phyloP scores from a whole-genome alignment of 2,888 invertebrate genomes.

The Plusia festucae region DNA sequence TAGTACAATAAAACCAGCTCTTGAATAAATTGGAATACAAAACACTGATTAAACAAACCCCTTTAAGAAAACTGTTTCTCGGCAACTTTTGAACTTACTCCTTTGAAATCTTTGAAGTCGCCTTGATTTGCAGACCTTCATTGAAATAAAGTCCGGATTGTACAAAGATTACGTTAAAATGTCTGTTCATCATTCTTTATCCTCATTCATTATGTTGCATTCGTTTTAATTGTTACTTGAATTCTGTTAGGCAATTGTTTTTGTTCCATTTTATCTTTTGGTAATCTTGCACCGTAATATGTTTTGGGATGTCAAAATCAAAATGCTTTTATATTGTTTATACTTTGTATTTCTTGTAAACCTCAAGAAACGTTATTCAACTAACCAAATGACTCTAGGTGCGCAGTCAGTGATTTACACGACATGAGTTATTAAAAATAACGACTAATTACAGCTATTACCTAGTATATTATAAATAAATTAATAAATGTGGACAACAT shows the following conservation, averaged over 20 bases:
- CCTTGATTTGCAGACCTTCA: slow-evolving; percentile 26
- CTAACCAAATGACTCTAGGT: too few species aligned
- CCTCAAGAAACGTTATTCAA: too few species aligned
- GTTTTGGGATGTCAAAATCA: too few species aligned
- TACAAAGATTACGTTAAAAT: slow-evolving; percentile 15
- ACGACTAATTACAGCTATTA: too few species aligned
- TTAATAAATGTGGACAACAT: too few species aligned
- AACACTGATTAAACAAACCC: slow-evolving; percentile 34
- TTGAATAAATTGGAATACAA: slow-evolving; percentile 33
- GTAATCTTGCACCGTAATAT: too few species aligned
- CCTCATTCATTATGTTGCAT: not conserved
- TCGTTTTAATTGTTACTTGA: not conserved
- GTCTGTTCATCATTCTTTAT: slow-evolving; percentile 1
- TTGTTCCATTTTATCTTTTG: not conserved
- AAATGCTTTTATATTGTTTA: too few species aligned
- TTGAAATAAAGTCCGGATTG: slow-evolving; percentile 29
- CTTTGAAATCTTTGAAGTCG: slow-evolving; percentile 32
- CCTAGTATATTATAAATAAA: too few species aligned
- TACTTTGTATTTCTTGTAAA: not conserved
- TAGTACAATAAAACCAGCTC: slow-evolving; percentile 13
- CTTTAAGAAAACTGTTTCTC: slow-evolving; percentile 32
- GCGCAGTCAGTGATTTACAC: too few species aligned
- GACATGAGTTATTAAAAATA: too few species aligned
- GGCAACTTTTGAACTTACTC: slow-evolving; percentile 31
- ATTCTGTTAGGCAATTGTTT: not conserved